These are phyloP conservation scores for Agonopterix subpropinquella DNA, from an alignment of 2,888 invertebrate species.

Conservation along the genomic window DNA sequence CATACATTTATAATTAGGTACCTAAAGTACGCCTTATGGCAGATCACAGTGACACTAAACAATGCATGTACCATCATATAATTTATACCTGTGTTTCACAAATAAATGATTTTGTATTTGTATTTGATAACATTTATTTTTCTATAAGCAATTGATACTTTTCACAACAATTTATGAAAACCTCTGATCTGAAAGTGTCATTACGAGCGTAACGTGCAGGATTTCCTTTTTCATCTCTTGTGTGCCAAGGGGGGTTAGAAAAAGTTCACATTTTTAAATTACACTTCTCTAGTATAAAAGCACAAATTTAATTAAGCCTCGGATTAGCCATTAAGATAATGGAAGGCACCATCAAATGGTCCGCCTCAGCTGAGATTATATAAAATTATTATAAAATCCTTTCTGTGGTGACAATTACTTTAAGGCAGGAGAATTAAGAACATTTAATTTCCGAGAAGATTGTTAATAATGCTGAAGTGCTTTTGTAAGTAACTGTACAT, in stretches of 20 bases:
- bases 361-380: conserved; percentile 21
- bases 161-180: no score
- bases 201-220: no score
- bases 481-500: background rate
- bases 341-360: conserved; percentile 30
- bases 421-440: conserved; percentile 11
- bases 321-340: conserved; percentile 46
- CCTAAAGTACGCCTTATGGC: no score
- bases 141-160: no score
- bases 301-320: conserved; percentile 53
- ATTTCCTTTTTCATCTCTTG: background rate
- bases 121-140: no score
- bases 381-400: conserved; percentile 34
- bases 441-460: conserved; percentile 8
- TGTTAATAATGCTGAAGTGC: background rate
- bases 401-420: conserved; percentile 29
- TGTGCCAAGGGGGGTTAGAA: background rate
- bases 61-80: no score
- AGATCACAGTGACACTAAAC: no score
- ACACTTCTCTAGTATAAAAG: conserved; percentile 28
- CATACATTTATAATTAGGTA: no score
- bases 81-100: no score
- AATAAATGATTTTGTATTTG: no score
- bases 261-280: conserved; percentile 31
- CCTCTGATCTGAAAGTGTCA: no score